Evolutionary conservation across 2,888 invertebrate species (phyloP), one percentile per base, ranked within the genome.

Genomic region (Drosophila rubida): DNA sequence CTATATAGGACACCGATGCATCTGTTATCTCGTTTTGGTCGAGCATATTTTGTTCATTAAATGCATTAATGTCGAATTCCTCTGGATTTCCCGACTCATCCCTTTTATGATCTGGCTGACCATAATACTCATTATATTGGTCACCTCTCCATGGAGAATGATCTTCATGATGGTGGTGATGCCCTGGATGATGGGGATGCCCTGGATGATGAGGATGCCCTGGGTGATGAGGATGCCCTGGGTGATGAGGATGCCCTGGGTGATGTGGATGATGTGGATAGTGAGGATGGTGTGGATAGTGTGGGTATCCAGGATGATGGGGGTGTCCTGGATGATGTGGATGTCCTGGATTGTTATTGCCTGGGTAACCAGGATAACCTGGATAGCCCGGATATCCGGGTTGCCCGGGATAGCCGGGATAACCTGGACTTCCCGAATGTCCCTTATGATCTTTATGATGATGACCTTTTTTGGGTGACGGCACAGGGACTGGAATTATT

Each of bases 401-500:
- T 2, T 59, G 14, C 0, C 68, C 68, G 6, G 57, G 51, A 14
- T 53, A 25, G 0, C 62, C 53, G 0, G 69, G 69, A 11, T 49
- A 6, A 0, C 64, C 64, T 9, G 67, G 67, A 23, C 23, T 5
- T 0, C 49, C 70, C 4, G 57, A 51, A 7, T 63, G 48, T 14
- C 60, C 63, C n/a, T 54, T 54, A 25, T 59, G 32, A 4, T 53
- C 67, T 1, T 60, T 41, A 39, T 74, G 44, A 50, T 73, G 46
- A 9, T 69, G 66, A 7, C 65, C 62, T 9, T 72, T 72, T 14
- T 50, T 49, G 0, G 51, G 41, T 11, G 35, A 4, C 5, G 68
- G 65, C 5, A 69, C 19, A 4, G 75, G 75, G 25, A 66, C 23
- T 13, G 76, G 76, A 11, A 75, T 68, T 42, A 75, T 72, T 22